A percentile compares a stretch with the other conserved stretches of the same genome.
These are phyloP conservation scores for Clarias platycephalus DNA, from an alignment of 2,797 vertebrate genomes.

Conservation along the genomic window DNA sequence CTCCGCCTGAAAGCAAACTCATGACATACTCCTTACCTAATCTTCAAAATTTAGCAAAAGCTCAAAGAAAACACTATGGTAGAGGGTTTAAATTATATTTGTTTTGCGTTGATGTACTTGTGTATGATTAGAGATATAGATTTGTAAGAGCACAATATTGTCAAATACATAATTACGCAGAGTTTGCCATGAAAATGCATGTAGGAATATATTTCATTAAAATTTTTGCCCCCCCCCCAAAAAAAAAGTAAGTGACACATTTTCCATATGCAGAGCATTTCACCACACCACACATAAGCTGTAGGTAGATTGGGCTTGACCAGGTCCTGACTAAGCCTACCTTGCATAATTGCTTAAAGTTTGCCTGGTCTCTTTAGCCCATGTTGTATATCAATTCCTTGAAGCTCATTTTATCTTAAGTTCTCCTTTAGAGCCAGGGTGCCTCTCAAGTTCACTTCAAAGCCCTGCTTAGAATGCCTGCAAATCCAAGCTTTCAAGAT, in stretches of 20 bases:
- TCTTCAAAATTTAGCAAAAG: background rate
- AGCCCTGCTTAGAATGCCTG: conserved; percentile 67
- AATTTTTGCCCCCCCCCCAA: too few relatives aligned
- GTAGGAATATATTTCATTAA: background rate
- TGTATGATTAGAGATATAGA: background rate
- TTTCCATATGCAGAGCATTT: background rate
- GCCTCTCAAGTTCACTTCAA: conserved; percentile 74
- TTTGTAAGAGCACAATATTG: background rate
- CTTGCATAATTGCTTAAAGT: conserved; percentile 75
- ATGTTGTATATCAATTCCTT: conserved; percentile 73
- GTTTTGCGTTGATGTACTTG: background rate
- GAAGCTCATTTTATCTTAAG: conserved; percentile 73
- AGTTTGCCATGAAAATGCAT: background rate
- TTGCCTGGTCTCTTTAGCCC: conserved; percentile 66
- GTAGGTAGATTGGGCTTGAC: conserved; percentile 32
- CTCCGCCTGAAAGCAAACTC: background rate
- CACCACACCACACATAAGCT: conserved; percentile 37
- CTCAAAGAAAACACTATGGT: background rate
- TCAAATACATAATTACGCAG: background rate
- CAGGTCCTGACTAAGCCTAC: conserved; percentile 62
- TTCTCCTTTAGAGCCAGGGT: conserved; percentile 66
- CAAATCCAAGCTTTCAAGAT: conserved; percentile 73
- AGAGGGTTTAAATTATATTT: background rate
- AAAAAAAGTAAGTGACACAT: background rate
- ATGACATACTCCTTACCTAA: background rate